phyloP scores from a whole-genome alignment of 2,797 vertebrate species.

The Heterohyrax brucei region DNA sequence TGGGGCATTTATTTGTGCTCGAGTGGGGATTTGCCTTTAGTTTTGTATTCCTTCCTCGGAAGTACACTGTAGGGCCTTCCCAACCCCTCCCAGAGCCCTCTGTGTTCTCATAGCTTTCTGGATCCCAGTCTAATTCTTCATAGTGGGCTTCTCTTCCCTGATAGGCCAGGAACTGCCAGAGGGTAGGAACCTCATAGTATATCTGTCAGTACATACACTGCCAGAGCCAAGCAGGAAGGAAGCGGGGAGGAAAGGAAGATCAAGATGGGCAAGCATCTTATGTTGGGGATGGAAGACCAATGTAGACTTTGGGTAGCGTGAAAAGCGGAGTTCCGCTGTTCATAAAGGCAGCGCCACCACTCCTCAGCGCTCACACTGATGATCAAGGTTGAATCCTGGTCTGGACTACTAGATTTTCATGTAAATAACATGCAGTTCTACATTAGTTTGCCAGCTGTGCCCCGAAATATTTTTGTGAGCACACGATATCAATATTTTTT shows the following conservation, averaged over 20 bases:
- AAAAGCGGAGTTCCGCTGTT: not conserved
- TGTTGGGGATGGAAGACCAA: not conserved
- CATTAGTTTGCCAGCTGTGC: not conserved
- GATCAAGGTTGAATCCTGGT: not conserved
- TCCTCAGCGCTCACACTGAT: fast-evolving
- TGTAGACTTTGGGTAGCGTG: not conserved
- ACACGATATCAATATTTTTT: too few species aligned
- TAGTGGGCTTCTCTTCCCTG: not conserved
- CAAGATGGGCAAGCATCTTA: not conserved
- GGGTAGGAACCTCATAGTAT: not conserved
- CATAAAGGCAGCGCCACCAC: not conserved
- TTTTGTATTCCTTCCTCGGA: not conserved
- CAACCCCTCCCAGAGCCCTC: not conserved
- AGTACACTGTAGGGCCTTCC: not conserved
- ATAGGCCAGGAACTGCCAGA: too few species aligned
- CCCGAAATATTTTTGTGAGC: not conserved
- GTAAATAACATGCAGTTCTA: not conserved
- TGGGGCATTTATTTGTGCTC: not conserved
- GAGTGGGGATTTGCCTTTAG: not conserved
- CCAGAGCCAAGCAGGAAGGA: not conserved
- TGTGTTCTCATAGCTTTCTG: not conserved
- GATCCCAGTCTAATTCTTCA: not conserved
- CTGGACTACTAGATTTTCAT: not conserved
- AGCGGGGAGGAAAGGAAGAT: not conserved
- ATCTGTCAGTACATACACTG: not conserved